A percentile compares a stretch with the other conserved stretches of the same genome.
These are phyloP conservation scores for Bubalus kerabau DNA, from an alignment of 2,113 vertebrate species.

Conservation along the genomic window DNA sequence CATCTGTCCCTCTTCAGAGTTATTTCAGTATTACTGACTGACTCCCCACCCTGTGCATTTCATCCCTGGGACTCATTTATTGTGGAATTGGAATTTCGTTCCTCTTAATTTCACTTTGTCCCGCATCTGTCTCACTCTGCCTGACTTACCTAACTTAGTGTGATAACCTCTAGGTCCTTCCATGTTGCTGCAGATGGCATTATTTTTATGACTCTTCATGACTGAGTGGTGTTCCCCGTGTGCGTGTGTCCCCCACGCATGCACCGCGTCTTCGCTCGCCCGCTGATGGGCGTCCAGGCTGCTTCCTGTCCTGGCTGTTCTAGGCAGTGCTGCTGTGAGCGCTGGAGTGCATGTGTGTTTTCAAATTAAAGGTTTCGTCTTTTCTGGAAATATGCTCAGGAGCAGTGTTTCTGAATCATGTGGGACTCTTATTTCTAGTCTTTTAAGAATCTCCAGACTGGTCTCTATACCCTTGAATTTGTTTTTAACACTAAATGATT, in stretches of 20 bases:
- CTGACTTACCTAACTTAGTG: background rate
- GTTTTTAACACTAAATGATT: background rate
- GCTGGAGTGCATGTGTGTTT: background rate
- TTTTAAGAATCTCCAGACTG: background rate
- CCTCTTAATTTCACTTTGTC: background rate
- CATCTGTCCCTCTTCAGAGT: background rate
- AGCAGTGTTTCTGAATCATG: background rate
- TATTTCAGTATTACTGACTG: rapidly evolving
- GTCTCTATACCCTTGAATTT: background rate
- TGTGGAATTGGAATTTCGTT: background rate
- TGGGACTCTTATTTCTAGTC: background rate
- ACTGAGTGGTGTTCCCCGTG: background rate
- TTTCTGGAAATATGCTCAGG: background rate
- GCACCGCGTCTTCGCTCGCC: background rate
- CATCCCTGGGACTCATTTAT: background rate
- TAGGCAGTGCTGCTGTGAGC: background rate
- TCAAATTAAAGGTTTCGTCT: background rate
- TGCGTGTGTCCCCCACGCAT: background rate
- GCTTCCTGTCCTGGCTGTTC: background rate
- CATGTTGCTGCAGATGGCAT: background rate
- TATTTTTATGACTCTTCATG: background rate
- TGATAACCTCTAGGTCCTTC: background rate
- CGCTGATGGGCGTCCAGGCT: background rate
- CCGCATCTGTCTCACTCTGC: background rate
- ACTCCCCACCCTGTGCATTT: background rate